These are phyloP conservation scores for Mesorhabditis belari DNA, from an alignment of 2,888 invertebrate genomes.

Conservation along the genomic window DNA sequence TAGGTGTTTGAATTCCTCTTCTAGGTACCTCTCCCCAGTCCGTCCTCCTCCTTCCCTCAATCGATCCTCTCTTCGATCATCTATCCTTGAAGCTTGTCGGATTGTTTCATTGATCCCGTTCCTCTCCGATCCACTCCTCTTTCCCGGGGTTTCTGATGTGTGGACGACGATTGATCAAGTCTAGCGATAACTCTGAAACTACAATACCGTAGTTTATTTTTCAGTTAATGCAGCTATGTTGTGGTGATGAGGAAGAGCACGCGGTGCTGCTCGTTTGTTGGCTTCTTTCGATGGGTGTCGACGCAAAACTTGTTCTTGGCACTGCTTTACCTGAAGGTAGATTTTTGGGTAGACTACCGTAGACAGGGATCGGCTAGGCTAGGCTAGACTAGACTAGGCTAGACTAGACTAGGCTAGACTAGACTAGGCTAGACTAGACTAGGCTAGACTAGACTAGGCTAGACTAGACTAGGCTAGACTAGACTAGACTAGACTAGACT, in stretches of 20 bases:
- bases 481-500: no score
- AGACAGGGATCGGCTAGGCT: no score
- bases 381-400: no score
- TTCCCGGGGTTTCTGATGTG: slow-evolving; percentile 58
- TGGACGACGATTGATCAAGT: slow-evolving; percentile 60
- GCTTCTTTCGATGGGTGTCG: slow-evolving; percentile 38
- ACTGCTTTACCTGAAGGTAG: slow-evolving; percentile 62
- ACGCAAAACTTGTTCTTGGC: slow-evolving; percentile 62
- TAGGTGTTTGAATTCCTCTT: slow-evolving; percentile 43
- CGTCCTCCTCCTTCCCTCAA: slow-evolving; percentile 58
- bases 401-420: no score
- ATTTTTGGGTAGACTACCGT: no score
- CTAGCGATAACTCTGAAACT: slow-evolving; percentile 62
- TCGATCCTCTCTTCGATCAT: slow-evolving; percentile 8
- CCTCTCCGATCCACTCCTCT: slow-evolving; percentile 7
- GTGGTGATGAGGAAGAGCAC: slow-evolving; percentile 65
- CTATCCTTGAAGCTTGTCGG: slow-evolving; percentile 6
- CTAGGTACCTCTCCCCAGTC: slow-evolving; percentile 62
- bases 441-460: no score
- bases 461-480: no score
- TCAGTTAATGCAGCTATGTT: slow-evolving; percentile 30
- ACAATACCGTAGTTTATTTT: slow-evolving; percentile 46
- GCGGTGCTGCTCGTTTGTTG: slow-evolving; percentile 75
- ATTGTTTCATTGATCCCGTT: slow-evolving; percentile 12
- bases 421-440: no score